Base-by-base conservation (phyloP, 2,797 vertebrate species). In the Helarctos malayanus region DNA sequence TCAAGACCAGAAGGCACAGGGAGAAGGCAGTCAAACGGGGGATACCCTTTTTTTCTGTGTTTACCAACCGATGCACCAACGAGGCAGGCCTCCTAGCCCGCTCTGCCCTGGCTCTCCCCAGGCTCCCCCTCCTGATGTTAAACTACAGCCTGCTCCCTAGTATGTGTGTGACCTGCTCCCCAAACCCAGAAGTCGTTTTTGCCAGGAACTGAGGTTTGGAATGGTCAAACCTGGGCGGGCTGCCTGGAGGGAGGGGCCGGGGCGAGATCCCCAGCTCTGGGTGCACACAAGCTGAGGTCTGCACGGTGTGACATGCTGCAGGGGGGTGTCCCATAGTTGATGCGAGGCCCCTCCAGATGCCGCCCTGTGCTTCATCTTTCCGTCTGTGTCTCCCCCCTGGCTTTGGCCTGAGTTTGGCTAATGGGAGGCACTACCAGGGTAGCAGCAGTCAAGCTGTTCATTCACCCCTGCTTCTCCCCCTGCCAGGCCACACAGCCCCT, bases 361-460 rank as follows among this genome's bases (percentile, higher is more conserved):
- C 5, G 7, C 23, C 59, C 23, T 3, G 1, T n/a, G 54, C 23
- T n/a, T 8, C 7, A 2, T 10, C 21, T 52, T 49, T 68, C 25
- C 29, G 2, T 49, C 8, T 12, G 7, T 10, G 9, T 38, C 47
- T n/a, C 19, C 21, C 59, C 59, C 73, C 54, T 16, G 38, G 3
- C 71, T 47, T 89, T 52, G n/a, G 56, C 84, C 49, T 52, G 45
- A 54, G 10, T 86, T 73, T 91, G 52, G 89, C 56, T 29, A 10
- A 12, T 4, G 10, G 38, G 18, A 49, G 32, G 15, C 47, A 1
- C 1, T 2, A 0, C 3, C 1, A 0, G 27, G 56, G 49, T 7
- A 1, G 2, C 16, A 16, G 12, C 38, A 27, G n/a, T 4, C 5
- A 7, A 29, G 25, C 18, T 29, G 21, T 9, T 19, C 29, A 47